Evolutionary conservation across 37 sponge, comb jelly and placozoan genomes (phyloP).

Genomic region (Beroe forskalii): DNA sequence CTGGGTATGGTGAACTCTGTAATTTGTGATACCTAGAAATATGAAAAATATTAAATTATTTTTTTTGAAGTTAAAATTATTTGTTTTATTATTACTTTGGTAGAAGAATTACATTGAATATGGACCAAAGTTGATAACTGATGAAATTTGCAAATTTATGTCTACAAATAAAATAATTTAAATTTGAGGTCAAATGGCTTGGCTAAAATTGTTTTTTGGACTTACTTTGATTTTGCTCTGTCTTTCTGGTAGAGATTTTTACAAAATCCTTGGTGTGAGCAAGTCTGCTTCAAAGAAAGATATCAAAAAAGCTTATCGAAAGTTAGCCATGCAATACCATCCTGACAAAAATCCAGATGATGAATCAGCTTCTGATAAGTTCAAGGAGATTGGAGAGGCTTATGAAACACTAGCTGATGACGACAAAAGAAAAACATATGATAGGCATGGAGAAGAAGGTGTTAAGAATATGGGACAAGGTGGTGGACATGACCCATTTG

Average conservation of each 20-base stretch:
- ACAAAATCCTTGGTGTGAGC: slow-evolving; percentile 89
- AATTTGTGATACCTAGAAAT: too few species aligned
- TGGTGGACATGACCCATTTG: slow-evolving; percentile 59
- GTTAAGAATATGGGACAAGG: slow-evolving; percentile 53
- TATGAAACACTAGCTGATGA: slow-evolving; percentile 90
- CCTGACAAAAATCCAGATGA: slow-evolving; percentile 93
- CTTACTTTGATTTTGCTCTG: neutral
- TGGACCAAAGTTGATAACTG: too few species aligned
- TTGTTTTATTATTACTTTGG: too few species aligned
- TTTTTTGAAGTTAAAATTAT: too few species aligned
- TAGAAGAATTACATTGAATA: too few species aligned
- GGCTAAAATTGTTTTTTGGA: neutral
- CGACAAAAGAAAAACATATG: slow-evolving; percentile 83
- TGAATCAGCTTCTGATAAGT: slow-evolving; percentile 78
- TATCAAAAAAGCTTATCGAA: slow-evolving; percentile 96
- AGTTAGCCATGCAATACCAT: slow-evolving; percentile 89
- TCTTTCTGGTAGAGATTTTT: slow-evolving; percentile 85
- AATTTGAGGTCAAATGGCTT: slow-evolving; percentile 42
- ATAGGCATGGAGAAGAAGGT: slow-evolving; percentile 93
- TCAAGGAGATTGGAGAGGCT: slow-evolving; percentile 91
- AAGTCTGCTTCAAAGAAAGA: slow-evolving; percentile 76
- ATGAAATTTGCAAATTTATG: too few species aligned
- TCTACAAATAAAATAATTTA: too few species aligned
- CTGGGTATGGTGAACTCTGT: too few species aligned
- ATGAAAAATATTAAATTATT: too few species aligned